Evolutionary conservation across 2,888 invertebrate genomes (phyloP).

Genomic region (Eupithecia exiguata): DNA sequence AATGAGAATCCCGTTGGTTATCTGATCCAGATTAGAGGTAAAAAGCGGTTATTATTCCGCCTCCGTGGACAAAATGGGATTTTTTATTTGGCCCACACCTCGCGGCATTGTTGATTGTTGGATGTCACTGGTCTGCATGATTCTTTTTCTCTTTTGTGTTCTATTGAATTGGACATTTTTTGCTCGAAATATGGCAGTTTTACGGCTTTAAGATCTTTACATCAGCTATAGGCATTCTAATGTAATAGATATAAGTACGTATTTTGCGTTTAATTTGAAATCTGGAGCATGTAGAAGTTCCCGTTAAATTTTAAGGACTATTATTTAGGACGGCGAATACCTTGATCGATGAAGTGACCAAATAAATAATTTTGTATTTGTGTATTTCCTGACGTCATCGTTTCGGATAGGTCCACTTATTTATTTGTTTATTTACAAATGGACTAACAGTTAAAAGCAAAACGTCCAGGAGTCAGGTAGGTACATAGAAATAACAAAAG

Average conservation of each 20-base stretch:
- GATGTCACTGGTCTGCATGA: slow-evolving; percentile 65
- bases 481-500: too few species aligned
- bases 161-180: slow-evolving; percentile 23
- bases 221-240: background rate
- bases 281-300: too few species aligned
- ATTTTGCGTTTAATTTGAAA: too few species aligned
- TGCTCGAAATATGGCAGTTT: slow-evolving; percentile 23
- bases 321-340: background rate
- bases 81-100: slow-evolving; percentile 79
- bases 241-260: too few species aligned
- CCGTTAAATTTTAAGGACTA: background rate
- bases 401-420: too few species aligned
- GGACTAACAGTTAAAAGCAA: too few species aligned
- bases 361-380: background rate
- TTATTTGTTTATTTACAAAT: too few species aligned
- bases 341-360: background rate
- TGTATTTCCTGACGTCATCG: too few species aligned
- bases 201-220: background rate
- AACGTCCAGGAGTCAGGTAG: too few species aligned
- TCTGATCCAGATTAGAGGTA: slow-evolving; percentile 81
- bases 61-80: slow-evolving; percentile 71
- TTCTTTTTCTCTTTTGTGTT: slow-evolving; percentile 47
- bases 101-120: slow-evolving; percentile 61
- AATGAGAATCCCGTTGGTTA: slow-evolving; percentile 51
- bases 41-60: slow-evolving; percentile 82